These are phyloP conservation scores for Phaetusa simplex DNA, from an alignment of 2,113 vertebrate species.

Conservation along the genomic window DNA sequence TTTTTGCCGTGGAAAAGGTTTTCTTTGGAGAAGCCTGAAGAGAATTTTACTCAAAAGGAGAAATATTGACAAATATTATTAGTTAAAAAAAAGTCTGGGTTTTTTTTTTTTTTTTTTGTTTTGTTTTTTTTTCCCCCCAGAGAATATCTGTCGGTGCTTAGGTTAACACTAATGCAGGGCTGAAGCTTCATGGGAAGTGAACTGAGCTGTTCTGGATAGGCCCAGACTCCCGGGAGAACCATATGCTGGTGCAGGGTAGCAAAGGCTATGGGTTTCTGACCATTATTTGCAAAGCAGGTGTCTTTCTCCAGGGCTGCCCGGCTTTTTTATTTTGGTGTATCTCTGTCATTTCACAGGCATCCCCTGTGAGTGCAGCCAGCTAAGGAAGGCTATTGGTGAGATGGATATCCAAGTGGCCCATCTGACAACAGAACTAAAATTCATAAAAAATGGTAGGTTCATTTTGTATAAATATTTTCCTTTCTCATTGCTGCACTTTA, in stretches of 20 bases:
- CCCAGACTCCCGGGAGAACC: background rate
- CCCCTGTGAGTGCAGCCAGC: constrained; percentile 91
- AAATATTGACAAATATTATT: background rate
- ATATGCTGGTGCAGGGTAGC: background rate
- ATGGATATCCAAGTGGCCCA: constrained; percentile 94
- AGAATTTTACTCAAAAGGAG: background rate
- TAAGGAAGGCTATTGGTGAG: constrained; percentile 94
- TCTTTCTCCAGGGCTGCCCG: background rate
- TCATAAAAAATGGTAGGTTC: constrained; percentile 94
- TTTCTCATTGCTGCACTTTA: background rate
- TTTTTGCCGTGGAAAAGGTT: background rate
- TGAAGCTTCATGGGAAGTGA: background rate
- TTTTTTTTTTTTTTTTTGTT: background rate
- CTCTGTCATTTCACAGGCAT: constrained; percentile 75
- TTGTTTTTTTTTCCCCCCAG: background rate
- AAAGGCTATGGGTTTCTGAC: background rate
- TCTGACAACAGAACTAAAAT: constrained; percentile 89
- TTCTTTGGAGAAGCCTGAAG: background rate
- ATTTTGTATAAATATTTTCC: background rate
- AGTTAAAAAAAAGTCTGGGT: background rate
- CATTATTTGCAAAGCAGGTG: background rate
- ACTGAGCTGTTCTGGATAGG: background rate
- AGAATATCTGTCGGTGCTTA: background rate
- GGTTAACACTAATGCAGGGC: background rate
- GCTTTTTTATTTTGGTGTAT: background rate